Percentiles rank a stretch among this genome's conserved stretches.
These are phyloP conservation scores for Tupaia chinensis DNA, from an alignment of 2,113 vertebrate genomes.

Conservation along the genomic window DNA sequence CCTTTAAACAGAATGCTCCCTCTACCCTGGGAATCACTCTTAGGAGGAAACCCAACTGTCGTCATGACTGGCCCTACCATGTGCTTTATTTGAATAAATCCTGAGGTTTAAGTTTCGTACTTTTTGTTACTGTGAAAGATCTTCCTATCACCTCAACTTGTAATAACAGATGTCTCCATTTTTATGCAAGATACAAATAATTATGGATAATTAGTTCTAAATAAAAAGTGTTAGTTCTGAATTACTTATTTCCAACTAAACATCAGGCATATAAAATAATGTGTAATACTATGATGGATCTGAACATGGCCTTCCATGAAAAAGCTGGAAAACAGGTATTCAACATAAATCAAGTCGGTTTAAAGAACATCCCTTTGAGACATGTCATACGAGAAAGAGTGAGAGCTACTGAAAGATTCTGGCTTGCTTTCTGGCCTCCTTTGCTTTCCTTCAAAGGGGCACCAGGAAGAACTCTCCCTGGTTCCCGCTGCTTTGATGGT, in stretches of 20 bases:
- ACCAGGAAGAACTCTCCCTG: conserved; percentile 68
- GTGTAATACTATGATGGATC: conserved; percentile 84
- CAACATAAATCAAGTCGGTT: conserved; percentile 80
- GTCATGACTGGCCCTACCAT: conserved; percentile 62
- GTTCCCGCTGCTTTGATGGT: conserved; percentile 75
- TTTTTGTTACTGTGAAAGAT: conserved; percentile 62
- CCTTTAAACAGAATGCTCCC: not conserved
- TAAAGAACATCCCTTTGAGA: conserved; percentile 73
- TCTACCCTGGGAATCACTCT: not conserved
- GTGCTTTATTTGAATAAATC: conserved; percentile 83
- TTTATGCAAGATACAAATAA: conserved; percentile 86
- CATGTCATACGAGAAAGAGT: conserved; percentile 80
- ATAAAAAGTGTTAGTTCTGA: conserved; percentile 86
- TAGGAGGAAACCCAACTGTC: not conserved
- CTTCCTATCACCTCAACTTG: conserved; percentile 64
- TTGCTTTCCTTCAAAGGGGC: conserved; percentile 77
- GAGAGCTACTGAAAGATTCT: conserved; percentile 84
- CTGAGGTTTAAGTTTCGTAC: conserved; percentile 61
- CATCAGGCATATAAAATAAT: conserved; percentile 88
- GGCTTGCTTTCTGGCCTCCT: conserved; percentile 83
- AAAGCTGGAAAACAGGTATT: conserved; percentile 83
- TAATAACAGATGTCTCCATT: conserved; percentile 76
- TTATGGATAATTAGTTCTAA: conserved; percentile 82
- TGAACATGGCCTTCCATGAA: conserved; percentile 82
- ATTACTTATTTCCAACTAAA: conserved; percentile 85